Conservation (phyloP, 2,888 invertebrate species). For the Dugesia japonica region DNA sequence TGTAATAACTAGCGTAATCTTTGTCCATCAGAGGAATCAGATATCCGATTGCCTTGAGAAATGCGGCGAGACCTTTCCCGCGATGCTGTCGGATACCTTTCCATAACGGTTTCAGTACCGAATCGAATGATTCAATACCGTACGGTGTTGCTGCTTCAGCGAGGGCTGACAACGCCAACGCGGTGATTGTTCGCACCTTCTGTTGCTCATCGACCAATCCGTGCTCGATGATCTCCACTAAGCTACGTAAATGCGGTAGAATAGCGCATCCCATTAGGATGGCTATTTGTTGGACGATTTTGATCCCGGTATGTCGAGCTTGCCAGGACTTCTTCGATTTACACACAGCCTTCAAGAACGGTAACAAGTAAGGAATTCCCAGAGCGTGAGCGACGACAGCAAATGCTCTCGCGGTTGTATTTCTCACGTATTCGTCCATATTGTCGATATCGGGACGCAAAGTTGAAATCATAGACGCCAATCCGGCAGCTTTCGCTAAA, state of each 20-base stretch:
- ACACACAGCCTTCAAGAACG: conserved; percentile 95
- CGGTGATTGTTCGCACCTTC: conserved; percentile 94
- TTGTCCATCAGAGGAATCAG: conserved; percentile 98
- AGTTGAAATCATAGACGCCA: conserved; percentile 98
- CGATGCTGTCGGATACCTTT: conserved; percentile 77
- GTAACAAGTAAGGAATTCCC: conserved; percentile 85
- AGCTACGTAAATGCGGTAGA: conserved; percentile 81
- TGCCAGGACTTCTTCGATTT: conserved; percentile 99
- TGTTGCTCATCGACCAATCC: conserved; percentile 94
- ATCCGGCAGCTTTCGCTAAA: conserved; percentile 90
- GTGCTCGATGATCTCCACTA: conserved; percentile 98
- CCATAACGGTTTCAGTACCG: conserved; percentile 94
- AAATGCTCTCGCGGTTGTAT: conserved; percentile 95
- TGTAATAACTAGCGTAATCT: conserved; percentile 97
- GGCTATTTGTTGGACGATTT: conserved; percentile 98
- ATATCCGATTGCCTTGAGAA: conserved; percentile 95
- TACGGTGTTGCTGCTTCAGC: conserved; percentile 98
- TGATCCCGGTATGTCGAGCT: conserved; percentile 67
- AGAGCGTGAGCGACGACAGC: conserved; percentile 98
- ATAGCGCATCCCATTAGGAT: conserved; percentile 99
- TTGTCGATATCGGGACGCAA: conserved; percentile 99
- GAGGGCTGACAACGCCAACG: conserved; percentile 85
- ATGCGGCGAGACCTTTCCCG: conserved; percentile 80
- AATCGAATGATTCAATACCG: conserved; percentile 98
- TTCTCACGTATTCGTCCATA: conserved; percentile 94